phyloP scores from a whole-genome alignment of 1,140 invertebrate species.

The Venturia canescens region DNA sequence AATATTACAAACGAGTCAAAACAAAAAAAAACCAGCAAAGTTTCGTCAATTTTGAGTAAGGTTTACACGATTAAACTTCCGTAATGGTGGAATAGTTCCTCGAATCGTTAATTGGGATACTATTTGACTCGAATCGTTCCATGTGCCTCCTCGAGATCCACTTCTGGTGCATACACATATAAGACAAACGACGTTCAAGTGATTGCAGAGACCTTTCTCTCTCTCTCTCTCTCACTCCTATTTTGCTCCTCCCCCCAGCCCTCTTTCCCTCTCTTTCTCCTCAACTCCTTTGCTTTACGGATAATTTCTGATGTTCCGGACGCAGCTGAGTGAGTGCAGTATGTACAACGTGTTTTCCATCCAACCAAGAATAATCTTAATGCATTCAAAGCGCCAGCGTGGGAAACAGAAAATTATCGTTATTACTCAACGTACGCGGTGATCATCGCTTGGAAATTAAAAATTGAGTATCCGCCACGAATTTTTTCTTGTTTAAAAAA shows the following conservation, averaged over 20 bases:
- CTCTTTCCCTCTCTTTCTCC: neutral
- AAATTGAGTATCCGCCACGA: too few relatives aligned
- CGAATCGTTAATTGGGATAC: neutral
- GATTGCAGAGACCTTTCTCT: neutral
- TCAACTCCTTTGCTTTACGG: neutral
- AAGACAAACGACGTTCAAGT: neutral
- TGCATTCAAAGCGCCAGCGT: neutral
- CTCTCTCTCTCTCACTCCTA: neutral
- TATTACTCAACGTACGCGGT: too few relatives aligned
- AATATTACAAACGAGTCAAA: too few relatives aligned
- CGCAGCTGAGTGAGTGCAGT: conserved; percentile 2
- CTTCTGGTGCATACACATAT: neutral
- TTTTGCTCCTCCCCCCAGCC: too few relatives aligned
- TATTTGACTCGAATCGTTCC: neutral
- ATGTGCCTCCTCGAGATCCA: neutral
- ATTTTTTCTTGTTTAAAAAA: too few relatives aligned
- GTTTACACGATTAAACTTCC: too few relatives aligned
- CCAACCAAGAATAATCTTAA: neutral
- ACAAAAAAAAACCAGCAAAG: too few relatives aligned
- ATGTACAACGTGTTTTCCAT: conserved; percentile 4
- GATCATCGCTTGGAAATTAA: too few relatives aligned
- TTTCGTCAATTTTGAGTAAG: too few relatives aligned
- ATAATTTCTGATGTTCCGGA: neutral
- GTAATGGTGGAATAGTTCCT: neutral
- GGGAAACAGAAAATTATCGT: neutral